Evolutionary conservation across 1,140 invertebrate genomes (phyloP), one percentile per base, ranked within the genome.

Genomic region (Eupristina koningsbergeri): DNA sequence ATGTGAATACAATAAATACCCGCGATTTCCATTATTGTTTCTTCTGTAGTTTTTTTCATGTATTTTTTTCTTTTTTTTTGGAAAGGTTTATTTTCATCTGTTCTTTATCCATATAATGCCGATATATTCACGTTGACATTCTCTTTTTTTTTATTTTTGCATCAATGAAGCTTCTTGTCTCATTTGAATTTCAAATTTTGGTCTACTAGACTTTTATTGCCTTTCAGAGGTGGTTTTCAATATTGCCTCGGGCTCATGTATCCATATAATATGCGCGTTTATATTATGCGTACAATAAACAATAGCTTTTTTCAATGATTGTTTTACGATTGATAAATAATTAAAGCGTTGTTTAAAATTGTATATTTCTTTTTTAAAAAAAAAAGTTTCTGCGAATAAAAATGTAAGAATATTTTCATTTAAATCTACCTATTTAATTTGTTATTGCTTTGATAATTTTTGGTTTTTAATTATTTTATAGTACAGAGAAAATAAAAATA

Each of bases 121-220:
- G 34, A 15, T 67, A 39, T 39, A 39, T 22, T 0, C 41, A 8
- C 45, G 22, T n/a, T 11, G 1, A 41, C 15, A 34, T 9, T 58
- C 13, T 50, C 80, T 0, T 34, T 53, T 41, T 36, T 47, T 82
- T 82, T 64, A 82, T 64, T 67, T 17, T 82, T 76, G 19, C 82
- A 67, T 77, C 74, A 64, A 76, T 76, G 73, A 50, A 76, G 81
- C 63, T 41, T 58, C 67, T 17, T 34, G n/a, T 61, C 75, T 83
- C 74, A 75, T 83, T 83, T 78, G 75, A 83, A 83, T 78, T 83
- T 78, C 67, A 83, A 83, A 83, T 83, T 78, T 67, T 58, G n/a
- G 64, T 58, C 11, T 11, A 47, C 50, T 71, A 39, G n/a, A 50
- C 73, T 76, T 76, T 82, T 82, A 64, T 82, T 82, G 61, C 31